Base-by-base conservation (phyloP, 2,888 invertebrate species). In the Drosophila lutescens region DNA sequence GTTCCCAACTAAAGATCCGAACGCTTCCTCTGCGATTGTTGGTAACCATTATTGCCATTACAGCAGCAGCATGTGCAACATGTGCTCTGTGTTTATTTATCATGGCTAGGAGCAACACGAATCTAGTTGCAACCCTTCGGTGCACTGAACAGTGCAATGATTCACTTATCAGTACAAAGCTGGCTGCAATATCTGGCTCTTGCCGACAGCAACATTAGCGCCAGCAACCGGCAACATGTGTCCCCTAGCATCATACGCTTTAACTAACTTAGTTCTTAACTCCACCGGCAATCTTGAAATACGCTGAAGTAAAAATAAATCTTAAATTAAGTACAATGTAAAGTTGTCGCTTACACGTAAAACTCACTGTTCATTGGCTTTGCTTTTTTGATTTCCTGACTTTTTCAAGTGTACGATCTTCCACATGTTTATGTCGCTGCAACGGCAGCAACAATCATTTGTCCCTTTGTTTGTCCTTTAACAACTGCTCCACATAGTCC, bases 391-490 rank as follows among this genome's bases (percentile, higher is more conserved):
- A n/a, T n/a, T n/a, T n/a, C n/a, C n/a, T n/a, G 2, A 30, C 32
- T 41, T 58, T 13, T 58, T 41, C 10, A 4, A 43, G 62, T 63
- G 62, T 40, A 41, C 6, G 15, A 47, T 40, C 32, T 47, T 4
- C 8, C 26, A 26, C 26, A 26, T 26, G 26, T 26, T 26, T 26
- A 26, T 26, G 26, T 26, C 26, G 26, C 26, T 26, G 26, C 26
- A 26, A 26, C 26, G 26, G 26, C 26, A 26, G 26, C 26, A 26
- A 82, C 82, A 79, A 83, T 83, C 86, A 83, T 83, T 83, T 83
- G 83, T 83, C 88, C 83, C 88, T 87, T 83, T 83, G 88, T 83
- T 87, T 83, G 82, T 83, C 82, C 79, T 87, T 72, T 85, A 79
- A 81, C 83, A 86, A 86, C 87, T 85, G 85, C 79, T 87, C 82